phyloP scores from a whole-genome alignment of 2,888 invertebrate species.

The Clitarchus hookeri region DNA sequence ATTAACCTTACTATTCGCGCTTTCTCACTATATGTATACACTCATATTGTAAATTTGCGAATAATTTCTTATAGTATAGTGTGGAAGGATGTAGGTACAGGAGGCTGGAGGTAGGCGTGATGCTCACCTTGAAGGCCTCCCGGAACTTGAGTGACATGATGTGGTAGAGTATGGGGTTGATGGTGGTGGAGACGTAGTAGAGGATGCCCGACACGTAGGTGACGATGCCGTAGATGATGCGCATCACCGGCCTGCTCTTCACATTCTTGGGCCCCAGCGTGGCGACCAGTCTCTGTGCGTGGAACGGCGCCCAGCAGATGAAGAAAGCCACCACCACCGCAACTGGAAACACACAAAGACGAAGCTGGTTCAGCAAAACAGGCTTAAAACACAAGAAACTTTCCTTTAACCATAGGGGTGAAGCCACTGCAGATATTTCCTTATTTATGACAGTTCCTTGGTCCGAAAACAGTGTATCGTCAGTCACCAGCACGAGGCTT shows the following conservation, averaged over 20 bases:
- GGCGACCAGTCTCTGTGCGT: constrained; percentile 84
- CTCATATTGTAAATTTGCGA: no score
- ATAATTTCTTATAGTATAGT: no score
- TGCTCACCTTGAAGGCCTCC: constrained; percentile 54
- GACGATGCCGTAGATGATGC: constrained; percentile 50
- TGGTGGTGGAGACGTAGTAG: constrained; percentile 58
- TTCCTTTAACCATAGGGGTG: no score
- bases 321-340: constrained; percentile 86
- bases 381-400: no score
- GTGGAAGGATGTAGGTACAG: no score
- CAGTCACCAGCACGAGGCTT: no score
- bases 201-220: constrained; percentile 58
- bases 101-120: not conserved
- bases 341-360: constrained; percentile 59
- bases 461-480: no score
- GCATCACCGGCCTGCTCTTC: constrained; percentile 42
- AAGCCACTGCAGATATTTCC: no score
- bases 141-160: constrained; percentile 58
- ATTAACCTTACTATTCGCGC: no score
- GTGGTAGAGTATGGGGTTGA: constrained; percentile 59
- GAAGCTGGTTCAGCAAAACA: no score
- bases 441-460: no score
- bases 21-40: no score
- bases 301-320: constrained; percentile 92
- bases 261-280: constrained; percentile 66